Base-by-base conservation (phyloP, 1,140 invertebrate species). In the Piezodorus guildinii region DNA sequence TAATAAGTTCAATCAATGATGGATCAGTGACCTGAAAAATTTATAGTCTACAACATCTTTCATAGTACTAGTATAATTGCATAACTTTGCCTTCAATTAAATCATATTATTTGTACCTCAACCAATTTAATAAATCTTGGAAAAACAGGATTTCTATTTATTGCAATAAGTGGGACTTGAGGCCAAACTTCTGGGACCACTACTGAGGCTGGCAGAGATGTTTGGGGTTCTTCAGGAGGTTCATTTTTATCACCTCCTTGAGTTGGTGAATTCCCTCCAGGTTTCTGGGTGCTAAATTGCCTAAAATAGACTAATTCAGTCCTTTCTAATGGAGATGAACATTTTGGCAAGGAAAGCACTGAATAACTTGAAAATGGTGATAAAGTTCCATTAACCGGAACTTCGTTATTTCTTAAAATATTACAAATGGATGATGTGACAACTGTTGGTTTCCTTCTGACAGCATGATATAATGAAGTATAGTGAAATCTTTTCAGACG, bases 61-160 rank as follows among this genome's bases (percentile, higher is more conserved):
- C 6, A 10, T 10, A 39, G 34, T 39, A 1, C 1, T 10, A 39
- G 34, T 10, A 39, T 6, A 10, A 39, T 39, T 39, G 34, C 34
- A 39, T 39, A 39, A 39, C 34, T 10, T 6, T 10, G 9, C 6
- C 6, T 39, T 39, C 6, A 10, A 39, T 39, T 39, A 10, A 39
- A 39, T 39, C 34, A 39, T 39, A 39, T 1, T 10, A 39, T 10
- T 1, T 39, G 12, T 74, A 93, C 89, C 78, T 98, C 96, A 67
- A 99, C 86, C 66, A 98, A 84, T 79, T 99, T 99, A 65, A 98
- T 94, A 77, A 99, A 99, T 70, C 91, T 83, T 46, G 96, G 97
- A 79, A 99, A 99, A 1, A 99, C 88, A 43, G 96, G 96, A 80
- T 96, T 94, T 69, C 93, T 82, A 70, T 81, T 88, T 63, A 98